Percentiles rank a stretch among this genome's conserved stretches.
These are phyloP conservation scores for Coregonus clupeaformis DNA, from an alignment of 2,113 vertebrate species.

Conservation along the genomic window DNA sequence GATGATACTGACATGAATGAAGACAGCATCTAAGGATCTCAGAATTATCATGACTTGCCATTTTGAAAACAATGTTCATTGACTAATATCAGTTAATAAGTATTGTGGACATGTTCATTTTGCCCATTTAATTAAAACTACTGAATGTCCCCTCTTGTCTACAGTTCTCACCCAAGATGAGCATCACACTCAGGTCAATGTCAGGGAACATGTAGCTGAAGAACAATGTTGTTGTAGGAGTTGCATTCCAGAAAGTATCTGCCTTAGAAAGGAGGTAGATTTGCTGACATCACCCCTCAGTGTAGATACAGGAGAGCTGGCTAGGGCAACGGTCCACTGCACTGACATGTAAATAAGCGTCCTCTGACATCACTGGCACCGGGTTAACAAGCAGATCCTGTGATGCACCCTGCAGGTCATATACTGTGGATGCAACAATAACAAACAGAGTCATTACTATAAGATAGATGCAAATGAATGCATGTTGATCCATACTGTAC, in stretches of 20 bases:
- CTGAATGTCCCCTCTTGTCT: not conserved
- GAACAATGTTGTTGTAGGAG: not conserved
- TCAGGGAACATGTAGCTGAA: not conserved
- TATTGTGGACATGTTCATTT: not conserved
- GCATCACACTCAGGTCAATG: not conserved
- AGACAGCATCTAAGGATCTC: not conserved
- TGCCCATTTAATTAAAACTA: not conserved
- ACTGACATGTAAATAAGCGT: constrained; percentile 78
- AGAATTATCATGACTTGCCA: not conserved
- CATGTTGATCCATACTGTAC: not conserved
- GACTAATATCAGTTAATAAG: not conserved
- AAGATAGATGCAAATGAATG: constrained; percentile 25
- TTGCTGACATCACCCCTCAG: constrained; percentile 71
- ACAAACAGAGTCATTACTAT: constrained; percentile 12
- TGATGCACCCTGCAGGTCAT: constrained; percentile 73
- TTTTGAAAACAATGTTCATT: not conserved
- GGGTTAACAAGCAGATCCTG: constrained; percentile 63
- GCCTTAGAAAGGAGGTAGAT: not conserved
- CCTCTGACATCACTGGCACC: constrained; percentile 62
- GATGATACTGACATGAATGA: not conserved
- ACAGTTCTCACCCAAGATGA: not conserved
- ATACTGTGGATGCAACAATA: constrained; percentile 62
- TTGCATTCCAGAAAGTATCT: not conserved
- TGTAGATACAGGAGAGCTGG: constrained; percentile 82
- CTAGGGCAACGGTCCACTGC: constrained; percentile 75